Evolutionary conservation across 2,113 vertebrate species (phyloP).

Genomic region (Garra rufa): DNA sequence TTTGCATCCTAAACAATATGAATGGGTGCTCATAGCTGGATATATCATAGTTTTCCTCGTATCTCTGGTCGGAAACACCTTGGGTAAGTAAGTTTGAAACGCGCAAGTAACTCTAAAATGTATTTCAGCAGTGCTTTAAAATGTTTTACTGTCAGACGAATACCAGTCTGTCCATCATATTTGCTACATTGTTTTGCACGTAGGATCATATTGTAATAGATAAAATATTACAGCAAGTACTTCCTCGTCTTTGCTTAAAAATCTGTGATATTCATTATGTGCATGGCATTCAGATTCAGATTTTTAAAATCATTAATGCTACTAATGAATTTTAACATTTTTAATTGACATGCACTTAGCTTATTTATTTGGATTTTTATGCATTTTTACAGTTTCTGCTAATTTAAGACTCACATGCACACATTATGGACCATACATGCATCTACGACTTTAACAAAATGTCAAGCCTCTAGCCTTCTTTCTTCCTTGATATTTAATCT

Average conservation of each 20-base stretch:
- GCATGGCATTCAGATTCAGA: no score
- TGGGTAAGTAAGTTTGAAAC: constrained; percentile 82
- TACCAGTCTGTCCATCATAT: not conserved
- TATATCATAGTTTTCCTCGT: constrained; percentile 94
- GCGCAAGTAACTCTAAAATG: not conserved
- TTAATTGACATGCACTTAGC: not conserved
- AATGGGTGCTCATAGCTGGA: constrained; percentile 93
- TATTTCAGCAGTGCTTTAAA: not conserved
- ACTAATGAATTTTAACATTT: not conserved
- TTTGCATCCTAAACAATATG: constrained; percentile 92
- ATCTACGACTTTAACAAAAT: not conserved
- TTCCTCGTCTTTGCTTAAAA: not conserved
- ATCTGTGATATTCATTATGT: not conserved
- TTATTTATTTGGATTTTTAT: not conserved
- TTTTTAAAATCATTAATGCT: not conserved
- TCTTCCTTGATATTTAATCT: not conserved
- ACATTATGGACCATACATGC: not conserved
- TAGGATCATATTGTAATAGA: not conserved
- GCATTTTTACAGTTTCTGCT: not conserved
- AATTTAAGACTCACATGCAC: not conserved
- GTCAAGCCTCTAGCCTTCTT: not conserved
- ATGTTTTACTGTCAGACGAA: not conserved
- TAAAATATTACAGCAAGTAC: not conserved
- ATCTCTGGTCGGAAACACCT: constrained; percentile 90
- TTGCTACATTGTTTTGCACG: not conserved